Evolutionary conservation across 2,888 invertebrate species (phyloP), one percentile per base, ranked within the genome.

Genomic region (Linnaemya vulpina): DNA sequence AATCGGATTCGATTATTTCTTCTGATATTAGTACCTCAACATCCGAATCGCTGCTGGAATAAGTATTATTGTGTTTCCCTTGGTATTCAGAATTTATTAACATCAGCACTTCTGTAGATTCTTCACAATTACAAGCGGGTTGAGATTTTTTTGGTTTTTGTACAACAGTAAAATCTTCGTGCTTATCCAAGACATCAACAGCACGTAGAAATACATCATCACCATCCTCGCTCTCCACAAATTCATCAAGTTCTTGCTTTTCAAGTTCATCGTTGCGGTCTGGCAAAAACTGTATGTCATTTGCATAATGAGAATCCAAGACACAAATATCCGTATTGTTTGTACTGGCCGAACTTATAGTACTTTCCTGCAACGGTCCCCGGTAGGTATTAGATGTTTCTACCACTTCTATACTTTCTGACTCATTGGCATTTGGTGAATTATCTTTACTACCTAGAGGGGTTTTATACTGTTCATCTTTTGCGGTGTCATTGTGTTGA

Each of bases 21-120:
- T 88, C 88, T 3, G 89, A 87, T 71, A 87, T 87, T 51, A 89
- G 70, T 2, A 89, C 87, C 58, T 89, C 89, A 15, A 89, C 88
- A 73, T 89, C 89, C 0, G 89, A 89, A 55, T 89, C 89, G 0
- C 88, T 89, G 5, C 86, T 85, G 0, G 87, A 87, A 70, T 83
- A 87, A 0, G 77, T 73, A 3, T 62, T 68, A 8, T 83, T 86
- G 30, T 76, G 71, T 40, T 83, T 85, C 17, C 65, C 85, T 38
- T 84, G 58, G 55, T 75, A 87, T 17, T 86, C 87, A 13, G 87
- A 84, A 51, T 87, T 81, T 1, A 85, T 82, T 49, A 87, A 30
- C 25, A 86, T 74, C 11, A 87, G 74, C 1, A 87, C 87, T 9
- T 87, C 88, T 0, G 87, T 86, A 4, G 86, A 84, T 40, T 88